Base-by-base conservation (phyloP, 2,888 invertebrate genomes). In the Epinotia nisella region DNA sequence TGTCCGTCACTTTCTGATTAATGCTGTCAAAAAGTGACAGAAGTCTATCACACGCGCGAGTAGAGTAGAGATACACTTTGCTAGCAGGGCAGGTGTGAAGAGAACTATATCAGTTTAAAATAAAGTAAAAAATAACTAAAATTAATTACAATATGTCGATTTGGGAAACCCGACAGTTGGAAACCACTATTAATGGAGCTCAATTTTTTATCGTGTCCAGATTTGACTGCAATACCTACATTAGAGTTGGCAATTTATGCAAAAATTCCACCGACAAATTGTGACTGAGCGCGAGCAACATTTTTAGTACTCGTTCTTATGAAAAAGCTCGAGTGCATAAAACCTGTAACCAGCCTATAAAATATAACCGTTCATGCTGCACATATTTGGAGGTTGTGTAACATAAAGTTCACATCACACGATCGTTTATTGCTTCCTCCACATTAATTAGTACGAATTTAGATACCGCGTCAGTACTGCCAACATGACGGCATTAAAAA, bases 351-450 rank as follows among this genome's bases (percentile, higher is more conserved):
- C 24, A 65, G 35, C 39, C 17, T 7, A 19, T 62, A 72, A 72
- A 72, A 72, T 35, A 55, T 49, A 39, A 66, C 71, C 72, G 61
- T 51, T 35, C 35, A 61, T 62, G 67, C 53, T 55, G 71, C 66
- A 71, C 72, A 62, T 72, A 68, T 69, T 73, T 45, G 17, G 41
- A 73, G 53, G 73, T 73, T 73, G 73, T 64, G 69, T 24, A 73
- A 73, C 74, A 71, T 74, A 70, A 74, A 70, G 75, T 75, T 75
- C 79, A 82, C 76, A 78, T 82, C 81, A 82, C 81, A 81, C 77
- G 76, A 71, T 78, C 79, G 78, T 80, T 83, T 80, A 83, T 77
- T 79, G 79, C 80, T 83, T 81, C 83, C 80, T 81, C 76, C 67
- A 78, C 53, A 51, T 81, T 81, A 81, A 83, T 83, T 81, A 80